Base-by-base conservation (phyloP, 2,888 invertebrate species). In the Apamea crenata region DNA sequence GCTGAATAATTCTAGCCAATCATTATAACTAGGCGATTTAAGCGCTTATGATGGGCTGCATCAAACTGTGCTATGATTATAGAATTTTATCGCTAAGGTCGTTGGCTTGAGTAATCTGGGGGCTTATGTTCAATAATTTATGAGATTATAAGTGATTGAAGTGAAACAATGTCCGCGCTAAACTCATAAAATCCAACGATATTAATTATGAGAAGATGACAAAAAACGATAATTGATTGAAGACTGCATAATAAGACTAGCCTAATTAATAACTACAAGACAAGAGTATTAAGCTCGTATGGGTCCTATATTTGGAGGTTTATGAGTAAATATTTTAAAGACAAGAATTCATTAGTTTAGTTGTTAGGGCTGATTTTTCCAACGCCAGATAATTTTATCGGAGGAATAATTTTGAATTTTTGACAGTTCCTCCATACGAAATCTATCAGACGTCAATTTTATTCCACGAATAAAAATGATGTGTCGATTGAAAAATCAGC, bases 121-220 rank as follows among this genome's bases (percentile, higher is more conserved):
- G 12, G 8, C 14, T 83, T 61, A 44, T 40, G 14, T n/a, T 21
- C 16, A 63, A 59, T 75, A 40, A 83, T 47, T 44, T 65, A 65
- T 65, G 18, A 56, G 25, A 65, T 65, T 78, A 59, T 56, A 40
- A 59, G 63, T 56, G 25, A 40, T 50, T 59, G 8, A 59, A 32
- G 40, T 50, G 47, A 10, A 74, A 53, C 21, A 50, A 50, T 56
- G 10, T 83, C 36, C 29, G 16, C 2, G 53, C 44, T n/a, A n/a
- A 1, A 16, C 47, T 77, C 84, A 29, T 80, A 40, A 83, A 83
- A 66, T 83, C 29, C 4, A 56, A 77, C 36, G 56, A 47, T 10
- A 53, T 7, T 5, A 14, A 36, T 63, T 44, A 76, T 32, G 47
- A 59, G 25, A 36, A 29, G 16, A 44, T 63, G n/a, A 83, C 21